These are phyloP conservation scores for Eupithecia centaureata DNA, from an alignment of 2,888 invertebrate species.

Conservation along the genomic window DNA sequence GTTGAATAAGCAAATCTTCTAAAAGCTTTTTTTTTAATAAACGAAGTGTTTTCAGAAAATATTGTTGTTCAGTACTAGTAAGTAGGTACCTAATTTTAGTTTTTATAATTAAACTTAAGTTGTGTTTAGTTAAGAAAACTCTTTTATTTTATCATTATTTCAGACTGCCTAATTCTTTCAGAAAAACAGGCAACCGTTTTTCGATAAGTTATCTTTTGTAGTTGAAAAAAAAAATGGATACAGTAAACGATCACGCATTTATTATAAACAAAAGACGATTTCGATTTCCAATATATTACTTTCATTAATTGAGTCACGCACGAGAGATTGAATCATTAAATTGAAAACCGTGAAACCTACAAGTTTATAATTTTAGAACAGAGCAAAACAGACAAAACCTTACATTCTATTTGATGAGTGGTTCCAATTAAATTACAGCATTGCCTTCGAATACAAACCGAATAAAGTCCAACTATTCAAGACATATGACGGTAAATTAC, in stretches of 20 bases:
- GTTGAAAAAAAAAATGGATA: neutral
- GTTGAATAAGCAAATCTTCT: neutral
- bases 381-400: neutral
- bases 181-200: neutral
- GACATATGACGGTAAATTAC: slow-evolving; percentile 72
- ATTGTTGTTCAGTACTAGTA: no score
- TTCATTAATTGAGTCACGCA: neutral
- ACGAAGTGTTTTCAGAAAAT: no score
- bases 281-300: neutral
- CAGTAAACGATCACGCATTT: neutral
- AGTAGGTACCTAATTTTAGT: no score
- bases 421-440: slow-evolving; percentile 28
- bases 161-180: neutral
- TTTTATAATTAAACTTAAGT: no score
- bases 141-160: neutral
- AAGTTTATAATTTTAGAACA: neutral
- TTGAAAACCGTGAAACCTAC: neutral
- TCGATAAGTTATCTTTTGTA: neutral
- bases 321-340: neutral
- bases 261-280: neutral
- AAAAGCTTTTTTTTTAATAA: no score
- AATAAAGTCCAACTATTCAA: slow-evolving; percentile 55
- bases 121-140: no score
- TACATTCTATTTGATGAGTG: slow-evolving; percentile 11
- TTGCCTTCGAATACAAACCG: slow-evolving; percentile 28